A percentile compares a stretch with the other conserved stretches of the same genome.
Conservation (phyloP, 2,888 invertebrate species). For the Achlya flavicornis region DNA sequence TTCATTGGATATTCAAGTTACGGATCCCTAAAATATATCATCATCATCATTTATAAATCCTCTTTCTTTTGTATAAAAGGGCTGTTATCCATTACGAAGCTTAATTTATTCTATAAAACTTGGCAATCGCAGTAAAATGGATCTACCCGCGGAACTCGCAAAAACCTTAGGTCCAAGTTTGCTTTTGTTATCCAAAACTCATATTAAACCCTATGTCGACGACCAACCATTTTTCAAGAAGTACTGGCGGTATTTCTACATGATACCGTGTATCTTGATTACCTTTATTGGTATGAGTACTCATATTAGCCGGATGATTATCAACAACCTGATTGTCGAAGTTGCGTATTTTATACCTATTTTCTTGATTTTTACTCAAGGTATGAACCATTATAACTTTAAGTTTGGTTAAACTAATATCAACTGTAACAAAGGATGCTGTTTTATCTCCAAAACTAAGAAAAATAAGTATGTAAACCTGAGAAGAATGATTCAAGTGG, state of each 20-base stretch:
- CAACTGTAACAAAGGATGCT: neutral
- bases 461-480: too few species aligned
- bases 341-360: constrained; percentile 35
- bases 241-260: constrained; percentile 36
- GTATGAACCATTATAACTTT: constrained; percentile 21
- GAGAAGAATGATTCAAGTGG: too few species aligned
- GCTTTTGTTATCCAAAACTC: constrained; percentile 30
- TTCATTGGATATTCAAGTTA: neutral
- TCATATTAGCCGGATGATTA: constrained; percentile 24
- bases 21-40: neutral
- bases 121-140: constrained; percentile 19
- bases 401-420: too few species aligned
- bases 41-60: neutral
- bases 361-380: constrained; percentile 31
- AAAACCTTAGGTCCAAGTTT: constrained; percentile 35
- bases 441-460: constrained; percentile 16
- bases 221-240: constrained; percentile 26
- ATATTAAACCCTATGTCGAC: constrained; percentile 32
- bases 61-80: neutral
- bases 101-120: neutral
- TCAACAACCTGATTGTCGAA: constrained; percentile 25
- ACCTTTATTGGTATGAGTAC: constrained; percentile 21
- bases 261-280: constrained; percentile 24
- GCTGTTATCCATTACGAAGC: neutral
- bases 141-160: constrained; percentile 41